These are phyloP conservation scores for Zosterops japonicus DNA, from an alignment of 2,113 vertebrate genomes.

Conservation along the genomic window DNA sequence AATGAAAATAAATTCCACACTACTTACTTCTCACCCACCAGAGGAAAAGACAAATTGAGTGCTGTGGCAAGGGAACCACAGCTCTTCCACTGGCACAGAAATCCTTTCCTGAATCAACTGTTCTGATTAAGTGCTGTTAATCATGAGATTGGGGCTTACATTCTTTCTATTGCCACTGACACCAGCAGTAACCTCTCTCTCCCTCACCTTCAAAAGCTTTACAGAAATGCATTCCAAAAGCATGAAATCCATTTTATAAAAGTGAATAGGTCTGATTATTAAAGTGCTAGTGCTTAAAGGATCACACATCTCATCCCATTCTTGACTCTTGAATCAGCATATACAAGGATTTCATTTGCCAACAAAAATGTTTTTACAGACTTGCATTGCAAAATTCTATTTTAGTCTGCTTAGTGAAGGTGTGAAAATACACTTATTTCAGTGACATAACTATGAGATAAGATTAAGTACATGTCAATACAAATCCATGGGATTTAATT, in stretches of 20 bases:
- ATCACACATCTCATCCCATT: slow-evolving; percentile 8
- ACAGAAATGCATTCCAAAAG: slow-evolving; percentile 18
- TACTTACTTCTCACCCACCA: background rate
- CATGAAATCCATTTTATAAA: slow-evolving; percentile 8
- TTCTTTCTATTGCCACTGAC: background rate
- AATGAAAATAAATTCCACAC: background rate
- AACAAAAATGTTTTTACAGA: slow-evolving; percentile 23
- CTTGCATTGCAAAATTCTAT: background rate
- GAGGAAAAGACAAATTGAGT: background rate
- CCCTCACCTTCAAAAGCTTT: background rate
- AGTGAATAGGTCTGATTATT: slow-evolving; percentile 15
- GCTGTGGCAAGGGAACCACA: background rate
- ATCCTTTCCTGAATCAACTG: background rate
- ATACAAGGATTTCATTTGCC: background rate
- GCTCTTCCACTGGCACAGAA: background rate
- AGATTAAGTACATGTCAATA: background rate
- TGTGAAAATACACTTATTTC: slow-evolving; percentile 6
- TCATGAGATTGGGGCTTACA: background rate
- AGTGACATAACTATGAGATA: background rate
- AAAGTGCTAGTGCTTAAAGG: slow-evolving; percentile 21
- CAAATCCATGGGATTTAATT: background rate
- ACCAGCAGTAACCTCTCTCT: background rate
- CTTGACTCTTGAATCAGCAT: slow-evolving; percentile 16
- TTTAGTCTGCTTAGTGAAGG: background rate
- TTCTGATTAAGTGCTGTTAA: background rate